Conservation (phyloP, 2,888 invertebrate species). For the Spodoptera littoralis region DNA sequence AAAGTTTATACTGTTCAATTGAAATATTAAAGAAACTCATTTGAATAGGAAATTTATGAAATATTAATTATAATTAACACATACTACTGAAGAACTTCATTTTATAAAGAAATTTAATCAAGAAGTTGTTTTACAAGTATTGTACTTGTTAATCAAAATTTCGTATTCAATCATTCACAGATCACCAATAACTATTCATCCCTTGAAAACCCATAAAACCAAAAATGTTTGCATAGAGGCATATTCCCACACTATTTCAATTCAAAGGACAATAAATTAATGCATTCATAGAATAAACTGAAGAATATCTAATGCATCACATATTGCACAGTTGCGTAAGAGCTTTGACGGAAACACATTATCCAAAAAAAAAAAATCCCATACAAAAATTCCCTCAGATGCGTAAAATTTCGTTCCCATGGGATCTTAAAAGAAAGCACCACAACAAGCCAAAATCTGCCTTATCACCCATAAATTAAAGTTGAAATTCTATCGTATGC, state of each 20-base stretch:
- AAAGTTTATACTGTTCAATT: too few relatives aligned
- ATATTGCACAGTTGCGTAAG: constrained; percentile 56
- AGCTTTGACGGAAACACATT: constrained; percentile 52
- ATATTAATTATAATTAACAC: too few relatives aligned
- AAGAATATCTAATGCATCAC: constrained; percentile 55
- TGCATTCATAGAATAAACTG: constrained; percentile 48
- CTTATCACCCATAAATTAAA: constrained; percentile 22
- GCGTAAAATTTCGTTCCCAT: constrained; percentile 84
- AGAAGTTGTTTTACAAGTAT: too few relatives aligned
- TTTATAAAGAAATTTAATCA: too few relatives aligned
- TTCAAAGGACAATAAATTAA: constrained; percentile 51
- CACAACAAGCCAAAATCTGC: constrained; percentile 26
- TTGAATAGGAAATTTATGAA: too few relatives aligned
- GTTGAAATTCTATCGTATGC: constrained; percentile 11
- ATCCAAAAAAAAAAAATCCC: constrained; percentile 53
- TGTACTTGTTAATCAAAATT: too few relatives aligned
- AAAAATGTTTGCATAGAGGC: constrained; percentile 7
- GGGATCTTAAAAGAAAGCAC: constrained; percentile 59
- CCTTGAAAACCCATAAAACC: constrained; percentile 1
- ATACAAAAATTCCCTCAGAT: constrained; percentile 78
- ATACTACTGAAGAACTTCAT: too few relatives aligned
- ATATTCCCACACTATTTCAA: constrained; percentile 49
- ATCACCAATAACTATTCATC: background rate
- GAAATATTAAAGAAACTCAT: too few relatives aligned
- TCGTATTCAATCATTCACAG: too few relatives aligned